Conservation (phyloP, 2,888 invertebrate genomes). For the Eueremaeus valkanovi region DNA sequence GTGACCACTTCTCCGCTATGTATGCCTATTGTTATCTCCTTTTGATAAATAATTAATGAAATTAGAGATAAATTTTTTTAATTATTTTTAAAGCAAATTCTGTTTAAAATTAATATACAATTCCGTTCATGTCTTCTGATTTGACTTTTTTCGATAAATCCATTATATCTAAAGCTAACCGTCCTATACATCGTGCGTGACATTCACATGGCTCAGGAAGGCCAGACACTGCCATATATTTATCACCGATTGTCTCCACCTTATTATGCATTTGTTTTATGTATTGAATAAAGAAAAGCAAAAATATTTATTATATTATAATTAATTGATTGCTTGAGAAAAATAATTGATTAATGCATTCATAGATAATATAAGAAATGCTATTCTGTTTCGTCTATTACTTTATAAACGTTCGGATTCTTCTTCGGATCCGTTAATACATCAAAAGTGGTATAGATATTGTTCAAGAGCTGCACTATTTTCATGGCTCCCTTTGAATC, state of each 20-base stretch:
- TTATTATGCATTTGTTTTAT: constrained; percentile 51
- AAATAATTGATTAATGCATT: neutral
- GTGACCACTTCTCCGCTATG: constrained; percentile 92
- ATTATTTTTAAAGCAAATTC: too few relatives aligned
- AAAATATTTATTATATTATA: neutral
- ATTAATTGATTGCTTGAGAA: neutral
- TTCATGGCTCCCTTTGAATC: constrained; percentile 92
- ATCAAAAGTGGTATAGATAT: constrained; percentile 89
- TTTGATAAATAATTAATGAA: neutral
- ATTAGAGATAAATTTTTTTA: too few relatives aligned
- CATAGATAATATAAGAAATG: too few relatives aligned
- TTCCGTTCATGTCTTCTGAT: constrained; percentile 68
- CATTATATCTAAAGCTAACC: constrained; percentile 90
- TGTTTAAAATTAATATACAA: constrained; percentile 35
- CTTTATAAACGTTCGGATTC: constrained; percentile 93
- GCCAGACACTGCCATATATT: constrained; percentile 96
- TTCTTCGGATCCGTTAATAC: constrained; percentile 84
- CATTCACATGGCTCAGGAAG: constrained; percentile 83
- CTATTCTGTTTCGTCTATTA: constrained; percentile 51
- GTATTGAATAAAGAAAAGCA: constrained; percentile 25
- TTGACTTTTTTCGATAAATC: constrained; percentile 80
- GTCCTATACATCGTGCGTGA: constrained; percentile 85
- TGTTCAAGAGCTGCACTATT: constrained; percentile 88
- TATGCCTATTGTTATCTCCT: constrained; percentile 90
- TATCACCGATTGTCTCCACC: constrained; percentile 97